Evolutionary conservation across 2,797 vertebrate species (phyloP), one percentile per base, ranked within the genome.

Genomic region (Xiphorhynchus erythropygius): DNA sequence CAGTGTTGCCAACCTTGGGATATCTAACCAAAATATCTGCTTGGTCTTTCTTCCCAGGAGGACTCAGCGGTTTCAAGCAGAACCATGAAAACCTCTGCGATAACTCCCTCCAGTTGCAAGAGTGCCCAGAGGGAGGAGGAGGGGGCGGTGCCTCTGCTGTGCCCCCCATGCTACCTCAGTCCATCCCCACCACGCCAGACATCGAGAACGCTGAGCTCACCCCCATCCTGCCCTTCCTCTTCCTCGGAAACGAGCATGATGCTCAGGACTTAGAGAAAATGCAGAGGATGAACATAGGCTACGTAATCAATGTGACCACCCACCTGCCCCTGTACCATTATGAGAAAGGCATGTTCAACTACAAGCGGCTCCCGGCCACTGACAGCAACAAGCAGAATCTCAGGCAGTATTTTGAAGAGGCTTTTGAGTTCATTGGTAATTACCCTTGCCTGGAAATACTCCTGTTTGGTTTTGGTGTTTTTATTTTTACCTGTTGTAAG

Each of bases 381-480:
- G 99, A 99, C 98, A 99, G 99, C 99, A 99, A 99, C 99, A 99
- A 99, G 97, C 99, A 99, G 98, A 99, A 99, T 98, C 98, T 99
- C 97, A 98, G 99, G 62, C 99, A 99, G 98, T 99, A 99, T 98
- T 99, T 99, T 13, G 99, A 99, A 97, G 99, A 99, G 98, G 99
- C 99, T 13, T 99, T 99, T 84, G 99, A 99, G 96, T 99, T 99
- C 97, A 99, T 99, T 21, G 99, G 99, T 99, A 99, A 96, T 95
- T 97, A 87, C 80, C 59, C 50, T 93, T 93, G 15, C 13, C 33
- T 49, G 44, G 71, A 70, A 30, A 28, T 47, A 11, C 18, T 76
- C 7, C 7, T 74, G 24, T 57, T 83, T 42, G 11, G 17, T 65
- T 74, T 24, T 18, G 17, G 2, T 2, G 24, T 37, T 22, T 14